Evolutionary conservation across 2,888 invertebrate species (phyloP).

Genomic region (Hoplodrina blanda): DNA sequence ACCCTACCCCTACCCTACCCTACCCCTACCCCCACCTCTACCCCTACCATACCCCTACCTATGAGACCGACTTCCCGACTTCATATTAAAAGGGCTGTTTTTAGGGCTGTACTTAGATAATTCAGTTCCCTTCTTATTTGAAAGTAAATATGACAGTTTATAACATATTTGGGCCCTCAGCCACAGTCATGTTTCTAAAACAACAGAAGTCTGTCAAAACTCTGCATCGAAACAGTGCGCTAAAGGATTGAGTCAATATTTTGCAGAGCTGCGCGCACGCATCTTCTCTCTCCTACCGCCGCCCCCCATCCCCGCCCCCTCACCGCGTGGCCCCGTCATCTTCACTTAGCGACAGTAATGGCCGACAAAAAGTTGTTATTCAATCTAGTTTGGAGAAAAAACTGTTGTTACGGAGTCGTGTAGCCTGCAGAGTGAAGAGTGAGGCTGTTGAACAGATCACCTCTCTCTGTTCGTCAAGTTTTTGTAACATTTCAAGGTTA

Average conservation of each 20-base stretch:
- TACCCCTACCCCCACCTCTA: too few species aligned
- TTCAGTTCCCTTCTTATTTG: too few species aligned
- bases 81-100: too few species aligned
- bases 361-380: constrained; percentile 61
- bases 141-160: not conserved
- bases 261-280: constrained; percentile 61
- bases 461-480: constrained; percentile 45
- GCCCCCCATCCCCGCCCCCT: not conserved
- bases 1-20: too few species aligned
- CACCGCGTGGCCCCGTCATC: constrained; percentile 11
- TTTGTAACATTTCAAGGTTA: constrained; percentile 53
- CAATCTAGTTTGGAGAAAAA: constrained; percentile 56
- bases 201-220: constrained; percentile 53
- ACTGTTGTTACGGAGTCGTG: constrained; percentile 42
- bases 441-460: constrained; percentile 11
- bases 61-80: too few species aligned
- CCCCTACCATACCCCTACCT: too few species aligned
- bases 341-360: constrained; percentile 54
- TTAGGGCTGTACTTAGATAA: too few species aligned
- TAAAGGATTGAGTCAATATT: constrained; percentile 65
- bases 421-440: constrained; percentile 42
- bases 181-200: constrained; percentile 19
- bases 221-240: constrained; percentile 39
- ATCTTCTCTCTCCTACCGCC: not conserved
- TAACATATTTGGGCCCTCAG: not conserved